phyloP scores from a whole-genome alignment of 2,888 invertebrate species.

The Rambutsinella grinnellia region DNA sequence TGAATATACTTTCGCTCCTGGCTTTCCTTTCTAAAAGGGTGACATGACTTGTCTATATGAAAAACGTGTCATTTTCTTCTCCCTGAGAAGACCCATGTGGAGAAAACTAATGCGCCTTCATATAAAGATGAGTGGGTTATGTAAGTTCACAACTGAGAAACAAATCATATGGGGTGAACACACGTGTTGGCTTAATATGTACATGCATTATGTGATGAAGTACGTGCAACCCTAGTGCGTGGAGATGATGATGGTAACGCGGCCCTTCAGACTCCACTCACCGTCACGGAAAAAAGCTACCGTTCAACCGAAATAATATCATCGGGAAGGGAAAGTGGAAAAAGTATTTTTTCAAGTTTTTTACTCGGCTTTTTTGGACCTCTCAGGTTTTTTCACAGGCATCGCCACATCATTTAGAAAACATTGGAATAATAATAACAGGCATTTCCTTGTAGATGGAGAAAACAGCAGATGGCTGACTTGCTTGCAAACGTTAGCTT shows the following conservation, averaged over 20 bases:
- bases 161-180: not conserved
- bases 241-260: not conserved
- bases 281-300: constrained; percentile 30
- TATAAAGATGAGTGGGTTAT: not conserved
- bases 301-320: constrained; percentile 52
- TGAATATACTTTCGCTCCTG: no score
- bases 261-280: constrained; percentile 13
- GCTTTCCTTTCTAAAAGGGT: no score
- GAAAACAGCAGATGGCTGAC: constrained; percentile 25
- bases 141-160: not conserved
- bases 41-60: no score
- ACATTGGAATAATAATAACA: constrained; percentile 13
- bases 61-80: not conserved
- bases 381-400: not conserved
- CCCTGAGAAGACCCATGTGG: not conserved
- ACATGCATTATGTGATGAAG: not conserved
- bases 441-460: not conserved
- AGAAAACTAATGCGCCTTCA: not conserved
- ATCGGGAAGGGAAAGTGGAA: constrained; percentile 17
- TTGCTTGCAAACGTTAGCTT: constrained; percentile 4
- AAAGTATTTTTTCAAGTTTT: not conserved
- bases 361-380: not conserved
- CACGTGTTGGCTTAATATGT: not conserved
- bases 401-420: constrained; percentile 21
- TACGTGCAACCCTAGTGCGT: not conserved